Percentiles rank a stretch among this genome's conserved stretches.
These are phyloP conservation scores for Terrapene triunguis DNA, from an alignment of 2,113 vertebrate genomes.

Conservation along the genomic window DNA sequence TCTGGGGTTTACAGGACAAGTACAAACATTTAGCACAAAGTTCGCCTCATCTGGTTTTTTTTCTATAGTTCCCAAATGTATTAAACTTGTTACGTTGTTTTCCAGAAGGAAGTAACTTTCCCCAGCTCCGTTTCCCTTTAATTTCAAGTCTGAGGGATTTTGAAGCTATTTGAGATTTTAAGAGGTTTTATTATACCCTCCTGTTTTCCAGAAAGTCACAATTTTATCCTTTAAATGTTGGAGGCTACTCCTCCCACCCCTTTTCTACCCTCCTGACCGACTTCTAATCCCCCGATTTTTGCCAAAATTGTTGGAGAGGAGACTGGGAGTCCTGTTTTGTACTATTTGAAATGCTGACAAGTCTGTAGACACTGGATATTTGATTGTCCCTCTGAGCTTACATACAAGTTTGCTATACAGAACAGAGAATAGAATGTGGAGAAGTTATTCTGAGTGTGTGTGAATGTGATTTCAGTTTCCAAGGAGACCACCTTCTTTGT, in stretches of 20 bases:
- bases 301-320: background rate
- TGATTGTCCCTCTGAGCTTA: slow-evolving; percentile 23
- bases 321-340: background rate
- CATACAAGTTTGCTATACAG: slow-evolving; percentile 46
- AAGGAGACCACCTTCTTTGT: slow-evolving; percentile 76
- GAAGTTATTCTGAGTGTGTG: slow-evolving; percentile 73
- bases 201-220: background rate
- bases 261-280: background rate
- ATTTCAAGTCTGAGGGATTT: background rate
- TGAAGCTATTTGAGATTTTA: background rate
- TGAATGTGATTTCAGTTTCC: slow-evolving; percentile 71
- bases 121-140: background rate
- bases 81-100: background rate
- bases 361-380: slow-evolving; percentile 27
- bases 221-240: background rate
- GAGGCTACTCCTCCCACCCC: background rate
- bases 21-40: background rate
- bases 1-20: background rate
- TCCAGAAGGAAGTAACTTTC: background rate
- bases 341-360: slow-evolving; percentile 12
- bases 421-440: slow-evolving; percentile 65
- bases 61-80: background rate
- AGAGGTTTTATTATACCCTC: background rate
- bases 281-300: background rate
- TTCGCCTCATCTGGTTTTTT: background rate